Evolutionary conservation across 2,113 vertebrate genomes (phyloP).

Genomic region (Hemichromis elongatus): DNA sequence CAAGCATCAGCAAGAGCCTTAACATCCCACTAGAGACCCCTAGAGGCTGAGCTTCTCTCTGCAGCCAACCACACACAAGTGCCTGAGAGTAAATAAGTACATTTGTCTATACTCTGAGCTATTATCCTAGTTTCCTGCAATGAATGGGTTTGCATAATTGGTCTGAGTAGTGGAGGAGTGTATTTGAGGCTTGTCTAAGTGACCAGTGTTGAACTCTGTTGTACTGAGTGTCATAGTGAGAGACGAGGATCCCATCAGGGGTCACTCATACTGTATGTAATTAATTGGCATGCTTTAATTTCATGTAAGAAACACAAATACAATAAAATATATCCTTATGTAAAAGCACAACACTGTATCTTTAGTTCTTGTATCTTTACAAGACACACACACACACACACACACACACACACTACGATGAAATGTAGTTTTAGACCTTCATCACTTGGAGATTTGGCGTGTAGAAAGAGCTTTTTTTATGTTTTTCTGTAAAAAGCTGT

Average conservation of each 20-base stretch:
- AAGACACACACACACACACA: no score
- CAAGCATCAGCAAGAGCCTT: not conserved
- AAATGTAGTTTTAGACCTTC: not conserved
- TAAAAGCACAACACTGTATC: not conserved
- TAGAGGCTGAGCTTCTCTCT: not conserved
- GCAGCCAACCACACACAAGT: not conserved
- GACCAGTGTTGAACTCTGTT: not conserved
- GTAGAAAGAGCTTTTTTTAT: not conserved
- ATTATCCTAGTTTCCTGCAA: not conserved
- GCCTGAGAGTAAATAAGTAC: not conserved
- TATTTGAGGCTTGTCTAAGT: not conserved
- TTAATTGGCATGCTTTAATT: not conserved
- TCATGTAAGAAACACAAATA: not conserved
- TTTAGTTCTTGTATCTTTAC: no score
- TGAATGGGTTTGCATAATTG: not conserved
- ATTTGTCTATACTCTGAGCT: not conserved
- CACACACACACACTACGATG: no score
- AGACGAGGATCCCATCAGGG: not conserved
- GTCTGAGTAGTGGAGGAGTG: not conserved
- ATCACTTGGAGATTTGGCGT: not conserved
- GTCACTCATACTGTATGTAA: fast-evolving
- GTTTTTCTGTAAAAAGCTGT: not conserved
- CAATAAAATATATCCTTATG: not conserved
- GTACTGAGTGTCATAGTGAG: fast-evolving
- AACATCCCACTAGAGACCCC: slow-evolving; percentile 4